Conservation (phyloP, 1,140 invertebrate species). For the Saccostrea cuccullata region DNA sequence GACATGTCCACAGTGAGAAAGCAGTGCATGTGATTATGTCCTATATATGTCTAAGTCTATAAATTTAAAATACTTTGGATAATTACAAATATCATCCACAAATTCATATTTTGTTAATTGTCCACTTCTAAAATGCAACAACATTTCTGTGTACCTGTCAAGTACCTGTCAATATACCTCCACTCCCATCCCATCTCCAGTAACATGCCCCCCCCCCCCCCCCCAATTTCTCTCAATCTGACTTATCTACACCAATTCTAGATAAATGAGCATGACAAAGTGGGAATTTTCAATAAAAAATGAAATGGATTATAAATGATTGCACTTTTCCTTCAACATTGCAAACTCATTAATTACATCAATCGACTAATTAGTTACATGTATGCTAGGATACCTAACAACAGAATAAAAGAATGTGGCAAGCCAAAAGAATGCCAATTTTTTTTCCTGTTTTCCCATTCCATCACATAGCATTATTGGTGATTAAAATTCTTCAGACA, state of each 20-base stretch:
- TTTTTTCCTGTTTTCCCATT: not conserved
- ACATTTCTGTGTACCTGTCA: too few relatives aligned
- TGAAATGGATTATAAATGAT: not conserved
- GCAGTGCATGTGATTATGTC: too few relatives aligned
- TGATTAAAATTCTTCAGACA: conserved; percentile 17
- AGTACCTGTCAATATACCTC: too few relatives aligned
- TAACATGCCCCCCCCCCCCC: too few relatives aligned
- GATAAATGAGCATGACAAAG: not conserved
- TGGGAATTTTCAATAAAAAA: conserved; percentile 18
- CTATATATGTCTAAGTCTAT: too few relatives aligned
- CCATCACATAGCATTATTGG: not conserved
- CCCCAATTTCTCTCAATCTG: not conserved
- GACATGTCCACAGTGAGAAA: too few relatives aligned
- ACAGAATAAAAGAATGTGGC: conserved; percentile 21
- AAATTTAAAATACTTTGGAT: too few relatives aligned
- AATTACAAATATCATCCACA: too few relatives aligned
- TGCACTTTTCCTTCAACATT: not conserved
- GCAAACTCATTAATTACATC: conserved; percentile 2
- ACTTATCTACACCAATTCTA: not conserved
- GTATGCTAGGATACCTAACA: not conserved
- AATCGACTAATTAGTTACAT: conserved; percentile 29
- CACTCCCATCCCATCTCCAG: too few relatives aligned
- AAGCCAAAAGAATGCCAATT: conserved; percentile 3
- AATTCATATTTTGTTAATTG: too few relatives aligned
- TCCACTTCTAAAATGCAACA: too few relatives aligned